Percentiles rank a stretch among this genome's conserved stretches.
phyloP scores from a whole-genome alignment of 2,888 invertebrate genomes.

The Clusia tigrina region DNA sequence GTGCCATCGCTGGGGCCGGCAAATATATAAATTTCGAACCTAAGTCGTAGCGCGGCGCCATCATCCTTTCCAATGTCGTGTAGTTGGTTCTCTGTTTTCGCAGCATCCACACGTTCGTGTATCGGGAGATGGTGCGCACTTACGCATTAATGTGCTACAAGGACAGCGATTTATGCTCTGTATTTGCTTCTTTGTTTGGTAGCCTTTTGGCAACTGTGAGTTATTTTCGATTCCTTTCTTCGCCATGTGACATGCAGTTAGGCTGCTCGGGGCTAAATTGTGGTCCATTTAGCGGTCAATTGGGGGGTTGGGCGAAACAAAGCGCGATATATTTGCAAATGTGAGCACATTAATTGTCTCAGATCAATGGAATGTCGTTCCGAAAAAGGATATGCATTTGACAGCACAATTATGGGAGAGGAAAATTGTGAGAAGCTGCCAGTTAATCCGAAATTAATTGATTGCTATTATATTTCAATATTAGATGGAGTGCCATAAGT shows the following conservation, averaged over 20 bases:
- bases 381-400: too few relatives aligned
- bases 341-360: neutral
- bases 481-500: too few relatives aligned
- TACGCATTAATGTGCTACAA: neutral
- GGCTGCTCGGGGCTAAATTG: neutral
- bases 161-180: neutral
- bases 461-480: too few relatives aligned
- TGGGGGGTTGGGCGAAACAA: neutral
- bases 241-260: neutral
- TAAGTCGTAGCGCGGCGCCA: constrained; percentile 54
- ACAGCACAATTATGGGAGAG: too few relatives aligned
- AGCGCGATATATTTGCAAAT: neutral
- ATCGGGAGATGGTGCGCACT: neutral
- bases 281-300: constrained; percentile 7
- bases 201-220: neutral
- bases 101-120: neutral
- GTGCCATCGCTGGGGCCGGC: constrained; percentile 17
- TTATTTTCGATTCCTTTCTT: neutral
- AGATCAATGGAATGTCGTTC: neutral
- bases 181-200: neutral
- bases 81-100: constrained; percentile 28
- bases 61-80: constrained; percentile 56
- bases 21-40: constrained; percentile 55
- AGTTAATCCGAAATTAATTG: too few relatives aligned
- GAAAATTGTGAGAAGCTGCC: too few relatives aligned